Evolutionary conservation across 2,797 vertebrate species (phyloP).

Genomic region (Tolypeutes matacus): DNA sequence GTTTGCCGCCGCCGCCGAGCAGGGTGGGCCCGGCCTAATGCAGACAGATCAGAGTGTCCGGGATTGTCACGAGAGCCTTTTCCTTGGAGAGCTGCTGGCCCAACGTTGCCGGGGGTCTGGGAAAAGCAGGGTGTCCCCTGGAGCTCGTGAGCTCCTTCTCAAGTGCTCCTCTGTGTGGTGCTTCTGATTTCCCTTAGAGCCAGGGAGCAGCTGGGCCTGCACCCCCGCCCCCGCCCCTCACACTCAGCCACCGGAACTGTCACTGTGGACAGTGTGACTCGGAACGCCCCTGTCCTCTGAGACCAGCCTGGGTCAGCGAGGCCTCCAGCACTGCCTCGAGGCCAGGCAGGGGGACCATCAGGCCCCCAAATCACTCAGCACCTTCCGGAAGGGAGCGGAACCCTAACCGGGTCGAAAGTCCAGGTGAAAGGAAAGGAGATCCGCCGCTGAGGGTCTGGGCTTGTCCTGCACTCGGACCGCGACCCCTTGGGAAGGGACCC

Average conservation of each 20-base stretch:
- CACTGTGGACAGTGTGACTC: accelerated
- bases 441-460: accelerated
- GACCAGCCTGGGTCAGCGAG: not conserved
- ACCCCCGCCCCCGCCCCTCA: too few species aligned
- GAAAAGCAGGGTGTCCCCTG: accelerated
- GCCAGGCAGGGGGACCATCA: not conserved
- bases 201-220: accelerated
- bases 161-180: accelerated
- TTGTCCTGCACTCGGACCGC: accelerated
- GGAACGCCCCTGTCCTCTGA: too few species aligned
- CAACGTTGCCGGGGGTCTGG: accelerated
- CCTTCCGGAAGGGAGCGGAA: not conserved
- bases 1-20: accelerated
- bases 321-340: accelerated
- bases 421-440: accelerated
- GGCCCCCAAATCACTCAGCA: too few species aligned
- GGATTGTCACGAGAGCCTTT: not conserved
- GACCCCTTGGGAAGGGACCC: accelerated
- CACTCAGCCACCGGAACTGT: too few species aligned
- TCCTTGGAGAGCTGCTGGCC: not conserved
- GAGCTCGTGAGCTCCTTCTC: not conserved
- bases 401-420: too few species aligned
- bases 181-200: not conserved
- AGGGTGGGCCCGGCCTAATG: not conserved
- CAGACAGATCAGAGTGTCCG: not conserved